phyloP scores from a whole-genome alignment of 2,797 vertebrate species.

The Menidia menidia region DNA sequence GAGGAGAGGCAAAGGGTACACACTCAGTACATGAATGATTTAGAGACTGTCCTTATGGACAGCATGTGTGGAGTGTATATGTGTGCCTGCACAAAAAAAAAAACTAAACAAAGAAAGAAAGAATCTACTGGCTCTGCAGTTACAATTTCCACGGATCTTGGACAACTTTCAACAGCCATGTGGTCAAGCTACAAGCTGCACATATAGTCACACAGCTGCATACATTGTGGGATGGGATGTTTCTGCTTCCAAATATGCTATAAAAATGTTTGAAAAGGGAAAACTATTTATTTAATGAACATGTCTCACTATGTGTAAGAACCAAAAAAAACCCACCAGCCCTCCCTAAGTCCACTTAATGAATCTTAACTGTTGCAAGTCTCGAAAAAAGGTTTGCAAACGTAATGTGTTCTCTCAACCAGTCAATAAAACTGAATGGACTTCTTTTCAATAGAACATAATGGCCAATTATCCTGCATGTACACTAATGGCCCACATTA shows the following conservation, averaged over 20 bases:
- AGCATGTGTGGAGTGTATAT: conserved; percentile 8
- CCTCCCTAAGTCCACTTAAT: conserved; percentile 47
- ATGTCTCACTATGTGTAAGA: conserved; percentile 31
- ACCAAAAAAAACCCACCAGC: conserved; percentile 28
- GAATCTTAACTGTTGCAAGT: conserved; percentile 41
- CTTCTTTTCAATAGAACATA: conserved; percentile 67
- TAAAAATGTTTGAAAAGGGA: conserved; percentile 28
- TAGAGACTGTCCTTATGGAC: conserved; percentile 31
- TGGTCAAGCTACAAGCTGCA: background rate
- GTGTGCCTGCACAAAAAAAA: background rate
- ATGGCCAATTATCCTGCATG: conserved; percentile 75
- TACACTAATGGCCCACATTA: conserved; percentile 75
- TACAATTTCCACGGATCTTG: conserved; percentile 7
- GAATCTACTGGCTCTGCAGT: background rate
- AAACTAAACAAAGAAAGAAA: conserved; percentile 12
- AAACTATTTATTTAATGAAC: conserved; percentile 49
- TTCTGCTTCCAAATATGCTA: conserved; percentile 19
- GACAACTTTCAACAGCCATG: conserved; percentile 2
- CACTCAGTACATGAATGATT: conserved; percentile 54
- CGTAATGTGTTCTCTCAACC: conserved; percentile 57
- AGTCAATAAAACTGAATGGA: conserved; percentile 57
- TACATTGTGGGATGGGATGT: conserved; percentile 7
- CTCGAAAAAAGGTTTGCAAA: conserved; percentile 37
- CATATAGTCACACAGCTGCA: conserved; percentile 6
- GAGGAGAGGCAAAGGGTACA: conserved; percentile 30